phyloP scores from a whole-genome alignment of 2,113 vertebrate species.

The Mastomys natalensis region DNA sequence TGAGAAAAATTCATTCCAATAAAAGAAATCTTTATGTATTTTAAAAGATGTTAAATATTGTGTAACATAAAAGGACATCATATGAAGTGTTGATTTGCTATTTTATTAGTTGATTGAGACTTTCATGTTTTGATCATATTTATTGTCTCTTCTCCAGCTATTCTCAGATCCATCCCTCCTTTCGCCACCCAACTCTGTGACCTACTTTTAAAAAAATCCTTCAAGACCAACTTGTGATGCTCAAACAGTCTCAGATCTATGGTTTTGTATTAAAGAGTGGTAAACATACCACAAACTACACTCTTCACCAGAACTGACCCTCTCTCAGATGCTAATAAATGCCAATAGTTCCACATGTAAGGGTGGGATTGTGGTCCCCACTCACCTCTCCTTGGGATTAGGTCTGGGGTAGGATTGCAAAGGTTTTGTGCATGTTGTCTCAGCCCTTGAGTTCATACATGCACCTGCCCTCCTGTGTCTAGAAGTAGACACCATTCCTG shows the following conservation, averaged over 20 bases:
- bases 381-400: not conserved
- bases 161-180: not conserved
- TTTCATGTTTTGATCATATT: not conserved
- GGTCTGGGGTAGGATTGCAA: not conserved
- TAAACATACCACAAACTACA: no score
- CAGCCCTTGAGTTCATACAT: not conserved
- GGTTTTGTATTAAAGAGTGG: not conserved
- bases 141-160: no score
- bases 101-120: not conserved
- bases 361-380: not conserved
- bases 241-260: not conserved
- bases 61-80: not conserved
- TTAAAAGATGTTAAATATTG: conserved; percentile 1
- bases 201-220: not conserved
- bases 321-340: not conserved
- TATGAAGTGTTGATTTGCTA: not conserved
- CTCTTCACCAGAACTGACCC: not conserved
- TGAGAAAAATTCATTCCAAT: not conserved
- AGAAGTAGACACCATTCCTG: not conserved
- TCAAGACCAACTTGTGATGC: not conserved
- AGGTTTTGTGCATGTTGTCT: not conserved
- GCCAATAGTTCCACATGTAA: no score
- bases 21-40: not conserved
- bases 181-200: not conserved
- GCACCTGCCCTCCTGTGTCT: not conserved